Base-by-base conservation (phyloP, 2,797 vertebrate species). In the Dendrocincla fuliginosa region DNA sequence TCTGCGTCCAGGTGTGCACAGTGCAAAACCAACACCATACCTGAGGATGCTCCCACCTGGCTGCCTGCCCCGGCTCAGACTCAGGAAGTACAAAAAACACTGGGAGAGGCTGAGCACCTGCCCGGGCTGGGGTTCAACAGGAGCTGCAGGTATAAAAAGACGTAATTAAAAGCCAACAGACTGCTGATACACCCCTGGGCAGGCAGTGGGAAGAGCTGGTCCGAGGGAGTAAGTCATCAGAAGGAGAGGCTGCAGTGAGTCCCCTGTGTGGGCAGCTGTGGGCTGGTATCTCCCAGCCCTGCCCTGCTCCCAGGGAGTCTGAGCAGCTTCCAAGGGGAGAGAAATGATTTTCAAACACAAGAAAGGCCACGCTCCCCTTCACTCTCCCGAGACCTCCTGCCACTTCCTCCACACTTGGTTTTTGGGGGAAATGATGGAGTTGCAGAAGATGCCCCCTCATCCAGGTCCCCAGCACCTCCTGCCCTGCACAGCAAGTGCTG, bases 401-500 rank as follows among this genome's bases (percentile, higher is more conserved):
- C 1, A 8, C 60, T 84, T 46, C 83, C 56, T 84, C 74, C 78
- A 70, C 52, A 63, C 53, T 39, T 19, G 52, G 5, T 5, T 46
- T 35, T 15, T 4, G 9, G 67, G 53, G 44, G n/a, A 77, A 68
- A 42, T 7, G 0, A 13, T 1, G 33, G 1, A 2, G 22, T 2
- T 39, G 63, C 59, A 57, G 80, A 68, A 74, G 41, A 39, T 12
- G 55, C 56, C 14, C 44, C 52, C 33, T 28, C 13, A 2, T 8
- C 15, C 35, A 12, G 63, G 60, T 56, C 10, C 5, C n/a, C 74
- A n/a, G 46, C 5, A 5, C 10, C 65, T 65, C 65, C 52, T 67
- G 12, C 57, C 52, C 73, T 2, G 19, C 44, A 13, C 42, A 23
- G 35, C 1, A 10, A 46, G 49, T 1, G 1, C 47, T 0, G 1